Percentiles rank a stretch among this genome's conserved stretches.
Conservation (phyloP, 2,888 invertebrate genomes). For the Eretmocerus hayati region DNA sequence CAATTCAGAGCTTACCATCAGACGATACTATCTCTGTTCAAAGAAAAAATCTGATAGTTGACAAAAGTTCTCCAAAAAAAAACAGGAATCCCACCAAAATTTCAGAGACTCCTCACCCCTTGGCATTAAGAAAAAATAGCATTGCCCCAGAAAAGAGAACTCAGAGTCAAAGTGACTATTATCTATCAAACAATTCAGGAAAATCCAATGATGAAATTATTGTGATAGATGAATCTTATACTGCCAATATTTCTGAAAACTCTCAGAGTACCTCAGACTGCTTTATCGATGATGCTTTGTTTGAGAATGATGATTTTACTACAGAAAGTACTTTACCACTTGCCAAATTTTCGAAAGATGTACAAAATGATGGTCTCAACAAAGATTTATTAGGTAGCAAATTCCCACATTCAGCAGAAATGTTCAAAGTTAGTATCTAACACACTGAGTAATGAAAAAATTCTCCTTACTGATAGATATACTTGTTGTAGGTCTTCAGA, state of each 20-base stretch:
- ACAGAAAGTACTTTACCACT: not conserved
- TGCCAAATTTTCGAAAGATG: slow-evolving; percentile 55
- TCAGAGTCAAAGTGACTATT: too few species aligned
- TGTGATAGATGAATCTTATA: not conserved
- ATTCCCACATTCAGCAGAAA: slow-evolving; percentile 62
- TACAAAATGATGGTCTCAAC: slow-evolving; percentile 64
- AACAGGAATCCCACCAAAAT: too few species aligned
- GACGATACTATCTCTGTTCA: too few species aligned
- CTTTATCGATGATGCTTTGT: not conserved
- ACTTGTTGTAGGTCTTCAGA: slow-evolving; percentile 52
- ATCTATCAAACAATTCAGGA: too few species aligned
- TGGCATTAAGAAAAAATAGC: too few species aligned
- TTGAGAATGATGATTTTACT: not conserved
- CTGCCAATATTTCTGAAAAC: not conserved
- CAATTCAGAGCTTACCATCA: too few species aligned
- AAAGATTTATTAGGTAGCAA: slow-evolving; percentile 67
- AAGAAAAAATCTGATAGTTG: too few species aligned
- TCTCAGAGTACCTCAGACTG: too few species aligned
- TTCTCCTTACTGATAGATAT: not conserved
- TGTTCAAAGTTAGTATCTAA: slow-evolving; percentile 51
- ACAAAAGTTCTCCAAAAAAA: too few species aligned
- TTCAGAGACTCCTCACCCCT: too few species aligned
- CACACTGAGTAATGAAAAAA: not conserved
- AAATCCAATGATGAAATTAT: too few species aligned
- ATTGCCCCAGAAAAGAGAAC: too few species aligned